These are phyloP conservation scores for Dinoponera quadriceps DNA, from an alignment of 1,140 invertebrate genomes.

Conservation along the genomic window DNA sequence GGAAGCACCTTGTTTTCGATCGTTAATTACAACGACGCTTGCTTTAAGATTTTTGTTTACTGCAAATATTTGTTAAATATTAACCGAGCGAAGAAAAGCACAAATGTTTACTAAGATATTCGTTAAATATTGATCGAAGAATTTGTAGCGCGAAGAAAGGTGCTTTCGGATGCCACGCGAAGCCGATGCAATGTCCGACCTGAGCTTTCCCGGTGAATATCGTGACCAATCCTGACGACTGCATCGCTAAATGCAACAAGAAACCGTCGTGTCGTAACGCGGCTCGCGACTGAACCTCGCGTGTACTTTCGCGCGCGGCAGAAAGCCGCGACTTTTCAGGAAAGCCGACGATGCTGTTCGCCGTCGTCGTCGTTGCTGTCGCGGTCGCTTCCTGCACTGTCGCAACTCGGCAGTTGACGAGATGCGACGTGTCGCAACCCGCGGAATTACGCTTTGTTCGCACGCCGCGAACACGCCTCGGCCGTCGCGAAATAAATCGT, in stretches of 20 bases:
- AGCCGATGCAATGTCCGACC: no score
- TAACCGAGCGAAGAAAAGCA: no score
- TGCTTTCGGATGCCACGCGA: no score
- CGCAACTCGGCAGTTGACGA: constrained; percentile 42
- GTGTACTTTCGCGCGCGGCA: constrained; percentile 9
- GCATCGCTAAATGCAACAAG: not conserved
- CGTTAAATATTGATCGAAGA: no score
- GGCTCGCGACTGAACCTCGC: constrained; percentile 35
- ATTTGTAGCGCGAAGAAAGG: no score
- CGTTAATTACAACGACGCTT: no score
- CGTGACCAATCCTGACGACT: not conserved
- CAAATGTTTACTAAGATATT: no score
- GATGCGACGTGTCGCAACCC: constrained; percentile 57
- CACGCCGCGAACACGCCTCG: not conserved
- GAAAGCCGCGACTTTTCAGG: constrained; percentile 51
- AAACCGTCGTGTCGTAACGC: not conserved
- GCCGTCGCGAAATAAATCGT: constrained; percentile 17
- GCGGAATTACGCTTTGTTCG: constrained; percentile 31
- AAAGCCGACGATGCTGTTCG: constrained; percentile 30
- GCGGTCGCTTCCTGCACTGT: constrained; percentile 50
- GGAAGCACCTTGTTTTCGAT: no score
- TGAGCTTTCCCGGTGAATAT: not conserved
- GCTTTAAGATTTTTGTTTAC: no score
- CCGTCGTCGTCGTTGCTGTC: not conserved
- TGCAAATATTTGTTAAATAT: no score